Conservation (phyloP, 2,888 invertebrate species). For the Rhogogaster chlorosoma region DNA sequence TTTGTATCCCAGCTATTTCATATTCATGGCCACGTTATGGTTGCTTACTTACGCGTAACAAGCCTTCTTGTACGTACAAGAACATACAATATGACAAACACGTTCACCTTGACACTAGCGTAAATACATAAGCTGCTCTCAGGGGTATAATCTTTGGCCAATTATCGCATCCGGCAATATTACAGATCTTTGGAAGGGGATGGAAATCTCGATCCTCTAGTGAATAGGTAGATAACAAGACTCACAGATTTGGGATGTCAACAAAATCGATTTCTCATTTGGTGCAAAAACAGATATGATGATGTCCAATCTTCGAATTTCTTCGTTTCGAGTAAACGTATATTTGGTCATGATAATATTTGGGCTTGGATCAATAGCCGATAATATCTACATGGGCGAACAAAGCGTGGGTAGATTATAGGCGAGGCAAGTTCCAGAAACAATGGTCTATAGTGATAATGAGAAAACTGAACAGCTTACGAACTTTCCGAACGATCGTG, state of each 20-base stretch:
- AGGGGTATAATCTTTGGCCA: neutral
- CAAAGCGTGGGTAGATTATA: neutral
- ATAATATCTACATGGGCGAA: neutral
- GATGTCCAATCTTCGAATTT: neutral
- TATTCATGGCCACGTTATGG: slow-evolving; percentile 21
- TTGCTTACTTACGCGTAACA: slow-evolving; percentile 10
- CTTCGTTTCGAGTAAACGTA: neutral
- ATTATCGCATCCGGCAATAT: slow-evolving; percentile 19
- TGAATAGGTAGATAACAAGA: neutral
- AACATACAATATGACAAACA: slow-evolving; percentile 3
- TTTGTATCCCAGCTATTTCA: neutral
- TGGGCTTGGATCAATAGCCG: neutral
- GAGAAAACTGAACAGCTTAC: neutral
- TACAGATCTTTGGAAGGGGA: neutral
- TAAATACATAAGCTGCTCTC: neutral
- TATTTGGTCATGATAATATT: neutral
- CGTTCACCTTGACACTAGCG: slow-evolving; percentile 1
- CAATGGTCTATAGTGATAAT: neutral
- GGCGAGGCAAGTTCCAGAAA: neutral
- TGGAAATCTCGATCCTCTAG: neutral
- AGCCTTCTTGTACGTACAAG: slow-evolving; percentile 17
- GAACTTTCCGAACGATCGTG: neutral
- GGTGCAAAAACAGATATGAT: neutral
- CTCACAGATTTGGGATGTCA: neutral
- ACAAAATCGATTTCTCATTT: neutral